phyloP scores from a whole-genome alignment of 2,797 vertebrate species.

The Silurus aristotelis region DNA sequence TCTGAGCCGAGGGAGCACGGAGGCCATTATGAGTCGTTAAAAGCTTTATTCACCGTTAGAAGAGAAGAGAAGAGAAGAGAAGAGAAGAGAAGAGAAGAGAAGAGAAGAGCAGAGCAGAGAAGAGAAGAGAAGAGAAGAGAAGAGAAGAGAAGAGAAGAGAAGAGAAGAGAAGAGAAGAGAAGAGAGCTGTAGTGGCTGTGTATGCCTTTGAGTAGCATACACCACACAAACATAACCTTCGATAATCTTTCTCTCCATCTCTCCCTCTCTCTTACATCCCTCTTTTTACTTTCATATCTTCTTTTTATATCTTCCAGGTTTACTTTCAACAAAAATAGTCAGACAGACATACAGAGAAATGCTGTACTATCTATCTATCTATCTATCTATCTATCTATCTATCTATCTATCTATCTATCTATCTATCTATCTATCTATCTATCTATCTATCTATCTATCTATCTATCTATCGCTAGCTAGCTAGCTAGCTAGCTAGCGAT shows the following conservation, averaged over 20 bases:
- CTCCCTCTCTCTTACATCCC: neutral
- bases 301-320: neutral
- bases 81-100: neutral
- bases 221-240: conserved; percentile 9
- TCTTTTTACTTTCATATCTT: neutral
- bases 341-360: neutral
- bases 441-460: too few species aligned
- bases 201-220: conserved; percentile 2
- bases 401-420: too few species aligned
- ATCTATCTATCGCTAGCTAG: neutral
- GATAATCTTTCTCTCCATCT: neutral
- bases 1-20: conserved; percentile 46
- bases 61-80: neutral
- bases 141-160: conserved; percentile 8
- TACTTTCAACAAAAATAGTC: neutral
- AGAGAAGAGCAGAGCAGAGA: neutral
- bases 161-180: conserved; percentile 5
- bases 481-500: neutral
- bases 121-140: conserved; percentile 1
- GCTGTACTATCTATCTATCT: too few species aligned
- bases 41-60: conserved; percentile 38
- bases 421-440: too few species aligned
- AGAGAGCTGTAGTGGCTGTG: neutral
- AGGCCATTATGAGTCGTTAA: conserved; percentile 50
- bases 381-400: too few species aligned